Base-by-base conservation (phyloP, 2,888 invertebrate species). In the Nezara viridula region DNA sequence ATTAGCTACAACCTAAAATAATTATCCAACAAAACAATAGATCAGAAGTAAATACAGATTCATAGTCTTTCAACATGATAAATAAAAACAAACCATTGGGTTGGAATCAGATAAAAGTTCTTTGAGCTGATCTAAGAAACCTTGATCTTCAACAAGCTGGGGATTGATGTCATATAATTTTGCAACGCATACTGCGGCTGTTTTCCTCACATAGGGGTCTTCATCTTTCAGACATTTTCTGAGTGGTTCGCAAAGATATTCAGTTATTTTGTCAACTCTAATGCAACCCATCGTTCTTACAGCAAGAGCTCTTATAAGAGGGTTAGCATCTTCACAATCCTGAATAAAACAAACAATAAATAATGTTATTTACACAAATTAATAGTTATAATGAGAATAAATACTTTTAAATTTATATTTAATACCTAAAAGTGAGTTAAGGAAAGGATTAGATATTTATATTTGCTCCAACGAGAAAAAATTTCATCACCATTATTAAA, bases 321-420 rank as follows among this genome's bases (percentile, higher is more conserved):
- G 99, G 94, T 99, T 99, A 21, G 99, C 98, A 93, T 99, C 99
- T 94, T 99, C 99, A 94, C 99, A 99, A 94, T 99, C 99, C 98
- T 98, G 24, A 10, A 50, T 6, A 89, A 81, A 89, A 90, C 89
- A 90, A 90, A 86, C n/a, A 89, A 91, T 89, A 90, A 88, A 52
- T 90, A 27, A 27, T 27, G 27, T 12, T n/a, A n/a, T n/a, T n/a
- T n/a, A n/a, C n/a, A n/a, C n/a, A n/a, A n/a, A n/a, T n/a, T n/a
- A n/a, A n/a, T n/a, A n/a, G n/a, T n/a, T n/a, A n/a, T n/a, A 24
- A 55, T 55, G 24, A 9, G 12, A 55, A 55, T 55, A n/a, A 55
- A 55, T 10, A 55, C n/a, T 55, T n/a, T 10, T n/a, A 55, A 55
- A n/a, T 55, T 55, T n/a, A 10, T n/a, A 55, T 24, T 24, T n/a